Evolutionary conservation across 2,888 invertebrate genomes (phyloP).

Genomic region (Macrosiphum euphorbiae): DNA sequence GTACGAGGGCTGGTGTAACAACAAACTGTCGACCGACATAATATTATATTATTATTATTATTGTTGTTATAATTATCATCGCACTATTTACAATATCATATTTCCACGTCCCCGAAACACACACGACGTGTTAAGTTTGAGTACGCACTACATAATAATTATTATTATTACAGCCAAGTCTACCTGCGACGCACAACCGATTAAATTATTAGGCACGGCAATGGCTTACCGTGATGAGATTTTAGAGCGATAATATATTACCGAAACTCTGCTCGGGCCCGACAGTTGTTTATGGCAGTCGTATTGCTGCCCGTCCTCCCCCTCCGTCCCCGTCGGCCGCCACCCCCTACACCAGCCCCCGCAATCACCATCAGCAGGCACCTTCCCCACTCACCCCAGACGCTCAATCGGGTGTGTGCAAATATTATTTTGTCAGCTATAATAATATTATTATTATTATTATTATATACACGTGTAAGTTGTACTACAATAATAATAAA

Average conservation of each 20-base stretch:
- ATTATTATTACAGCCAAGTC: background rate
- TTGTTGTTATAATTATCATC: background rate
- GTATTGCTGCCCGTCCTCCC: background rate
- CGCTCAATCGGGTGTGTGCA: background rate
- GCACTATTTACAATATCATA: background rate
- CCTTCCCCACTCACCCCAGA: background rate
- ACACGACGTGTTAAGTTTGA: background rate
- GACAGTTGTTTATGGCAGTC: conserved; percentile 37
- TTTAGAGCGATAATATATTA: conserved; percentile 11
- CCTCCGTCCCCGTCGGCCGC: no score
- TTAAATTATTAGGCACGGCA: conserved; percentile 21
- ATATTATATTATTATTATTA: background rate
- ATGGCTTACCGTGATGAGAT: conserved; percentile 22
- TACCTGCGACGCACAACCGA: background rate
- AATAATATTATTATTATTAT: background rate
- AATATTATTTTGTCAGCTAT: background rate
- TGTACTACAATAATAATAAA: background rate
- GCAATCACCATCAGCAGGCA: background rate
- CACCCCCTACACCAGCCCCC: background rate
- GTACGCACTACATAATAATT: background rate
- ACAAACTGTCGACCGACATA: background rate
- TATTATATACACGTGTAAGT: background rate
- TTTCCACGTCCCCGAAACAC: background rate
- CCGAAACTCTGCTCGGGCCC: background rate
- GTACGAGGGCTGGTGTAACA: background rate